Conservation (phyloP, 2,797 vertebrate genomes). For the Pelobates cultripes region DNA sequence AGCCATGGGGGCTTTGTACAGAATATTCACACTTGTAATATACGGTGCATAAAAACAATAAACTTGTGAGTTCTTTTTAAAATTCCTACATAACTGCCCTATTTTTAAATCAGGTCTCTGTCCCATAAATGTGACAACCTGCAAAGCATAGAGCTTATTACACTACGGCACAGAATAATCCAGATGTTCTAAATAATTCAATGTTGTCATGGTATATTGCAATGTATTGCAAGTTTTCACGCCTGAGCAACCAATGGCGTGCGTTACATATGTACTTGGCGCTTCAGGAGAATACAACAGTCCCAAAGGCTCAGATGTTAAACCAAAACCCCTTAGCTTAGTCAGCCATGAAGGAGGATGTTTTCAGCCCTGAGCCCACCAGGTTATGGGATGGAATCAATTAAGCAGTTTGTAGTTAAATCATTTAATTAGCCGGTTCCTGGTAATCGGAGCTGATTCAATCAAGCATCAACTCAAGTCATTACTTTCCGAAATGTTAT, state of each 20-base stretch:
- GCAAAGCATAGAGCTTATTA: constrained; percentile 24
- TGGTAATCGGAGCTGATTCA: constrained; percentile 55
- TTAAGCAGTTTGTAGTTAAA: constrained; percentile 55
- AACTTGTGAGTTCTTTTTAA: constrained; percentile 13
- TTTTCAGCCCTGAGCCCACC: constrained; percentile 29
- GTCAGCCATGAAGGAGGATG: constrained; percentile 39
- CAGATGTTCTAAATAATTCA: constrained; percentile 49
- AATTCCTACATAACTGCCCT: neutral
- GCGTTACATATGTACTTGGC: constrained; percentile 48
- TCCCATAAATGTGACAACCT: constrained; percentile 9
- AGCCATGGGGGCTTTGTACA: neutral
- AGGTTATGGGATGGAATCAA: constrained; percentile 52
- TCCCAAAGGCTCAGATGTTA: constrained; percentile 33
- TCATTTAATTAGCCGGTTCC: constrained; percentile 55
- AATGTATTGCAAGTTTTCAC: constrained; percentile 48
- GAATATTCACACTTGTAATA: neutral
- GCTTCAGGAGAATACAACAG: constrained; percentile 6
- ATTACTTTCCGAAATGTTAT: constrained; percentile 54
- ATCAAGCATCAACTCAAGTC: constrained; percentile 53
- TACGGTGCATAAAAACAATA: neutral
- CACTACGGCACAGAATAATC: constrained; percentile 29
- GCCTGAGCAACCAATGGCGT: constrained; percentile 38
- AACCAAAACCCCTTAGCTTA: constrained; percentile 40
- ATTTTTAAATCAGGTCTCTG: neutral
- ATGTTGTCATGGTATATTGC: constrained; percentile 45